A percentile compares a stretch with the other conserved stretches of the same genome.
Evolutionary conservation across 2,797 vertebrate species (phyloP).

Genomic region (Coilia nasus): DNA sequence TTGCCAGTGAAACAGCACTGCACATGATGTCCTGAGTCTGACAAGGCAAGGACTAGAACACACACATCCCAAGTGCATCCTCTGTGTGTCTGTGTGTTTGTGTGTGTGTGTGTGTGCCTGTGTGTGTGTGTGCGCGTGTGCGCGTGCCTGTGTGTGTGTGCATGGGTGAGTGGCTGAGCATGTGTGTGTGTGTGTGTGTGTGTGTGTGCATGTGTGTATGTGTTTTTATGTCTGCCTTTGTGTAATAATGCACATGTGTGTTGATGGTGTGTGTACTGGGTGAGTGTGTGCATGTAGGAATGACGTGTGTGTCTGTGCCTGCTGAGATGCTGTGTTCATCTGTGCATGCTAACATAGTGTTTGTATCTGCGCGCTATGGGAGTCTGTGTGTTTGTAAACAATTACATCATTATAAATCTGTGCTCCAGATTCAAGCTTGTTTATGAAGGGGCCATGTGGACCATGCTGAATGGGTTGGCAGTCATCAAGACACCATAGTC

Average conservation of each 20-base stretch:
- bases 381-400: neutral
- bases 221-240: neutral
- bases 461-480: neutral
- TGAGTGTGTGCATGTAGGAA: too few relatives aligned
- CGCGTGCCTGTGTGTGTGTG: neutral
- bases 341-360: neutral
- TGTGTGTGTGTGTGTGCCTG: too few relatives aligned
- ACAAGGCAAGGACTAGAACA: conserved; percentile 16
- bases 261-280: too few relatives aligned
- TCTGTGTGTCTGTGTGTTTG: neutral
- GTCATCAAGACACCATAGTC: too few relatives aligned
- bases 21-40: conserved; percentile 12
- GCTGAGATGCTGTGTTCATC: too few relatives aligned
- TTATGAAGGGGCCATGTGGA: neutral
- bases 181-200: conserved; percentile 3
- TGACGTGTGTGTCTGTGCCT: too few relatives aligned
- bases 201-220: neutral
- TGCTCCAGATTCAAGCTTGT: neutral
- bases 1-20: conserved; percentile 34
- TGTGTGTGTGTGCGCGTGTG: too few relatives aligned
- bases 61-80: conserved; percentile 8
- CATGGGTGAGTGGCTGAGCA: neutral
- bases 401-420: neutral
- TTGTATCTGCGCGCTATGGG: neutral
- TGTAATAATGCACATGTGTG: neutral